Conservation (phyloP, 2,797 vertebrate species). For the Varecia variegata region DNA sequence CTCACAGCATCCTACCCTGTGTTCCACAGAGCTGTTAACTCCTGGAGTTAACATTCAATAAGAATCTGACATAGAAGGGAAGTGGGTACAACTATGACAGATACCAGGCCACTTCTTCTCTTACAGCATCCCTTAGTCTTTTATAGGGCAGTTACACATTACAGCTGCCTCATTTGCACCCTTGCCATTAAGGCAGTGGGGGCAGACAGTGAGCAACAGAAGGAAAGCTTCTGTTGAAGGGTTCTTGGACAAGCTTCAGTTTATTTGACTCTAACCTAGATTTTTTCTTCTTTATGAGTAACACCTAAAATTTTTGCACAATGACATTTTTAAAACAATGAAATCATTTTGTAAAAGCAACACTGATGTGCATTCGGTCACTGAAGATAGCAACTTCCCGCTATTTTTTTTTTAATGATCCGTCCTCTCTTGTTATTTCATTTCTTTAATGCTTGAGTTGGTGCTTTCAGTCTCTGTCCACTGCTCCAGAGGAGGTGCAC, state of each 20-base stretch:
- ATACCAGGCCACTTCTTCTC: neutral
- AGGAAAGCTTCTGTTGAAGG: neutral
- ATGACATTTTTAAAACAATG: neutral
- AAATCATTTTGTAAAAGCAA: conserved; percentile 22
- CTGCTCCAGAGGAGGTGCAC: neutral
- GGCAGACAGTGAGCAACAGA: neutral
- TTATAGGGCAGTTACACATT: neutral
- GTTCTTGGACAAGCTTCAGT: neutral
- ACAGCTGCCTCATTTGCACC: neutral
- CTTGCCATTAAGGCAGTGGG: neutral
- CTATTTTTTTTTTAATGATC: neutral
- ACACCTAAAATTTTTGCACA: neutral
- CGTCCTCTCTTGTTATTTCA: neutral
- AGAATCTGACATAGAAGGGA: conserved; percentile 5
- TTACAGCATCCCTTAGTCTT: neutral
- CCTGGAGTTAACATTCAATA: conserved; percentile 23
- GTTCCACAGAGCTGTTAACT: neutral
- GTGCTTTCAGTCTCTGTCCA: neutral
- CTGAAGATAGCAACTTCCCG: neutral
- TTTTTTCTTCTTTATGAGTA: neutral
- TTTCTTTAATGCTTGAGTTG: neutral
- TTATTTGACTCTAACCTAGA: neutral
- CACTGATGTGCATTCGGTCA: neutral
- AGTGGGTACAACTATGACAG: neutral
- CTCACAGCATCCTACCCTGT: conserved; percentile 20